phyloP scores from a whole-genome alignment of 2,797 vertebrate species.

The Clarias laeviceps region DNA sequence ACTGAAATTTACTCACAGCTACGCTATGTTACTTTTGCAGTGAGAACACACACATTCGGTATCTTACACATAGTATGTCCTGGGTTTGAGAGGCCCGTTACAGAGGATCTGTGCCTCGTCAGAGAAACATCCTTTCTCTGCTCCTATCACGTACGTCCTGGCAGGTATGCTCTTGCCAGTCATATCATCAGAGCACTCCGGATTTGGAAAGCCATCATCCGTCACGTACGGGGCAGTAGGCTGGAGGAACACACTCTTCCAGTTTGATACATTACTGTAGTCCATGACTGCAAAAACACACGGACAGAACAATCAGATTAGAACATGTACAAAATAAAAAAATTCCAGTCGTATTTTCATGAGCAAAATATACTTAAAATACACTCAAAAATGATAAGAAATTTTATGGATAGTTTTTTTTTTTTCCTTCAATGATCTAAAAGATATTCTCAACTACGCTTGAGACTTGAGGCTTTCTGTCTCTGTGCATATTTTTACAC shows the following conservation, averaged over 20 bases:
- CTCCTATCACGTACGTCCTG: conserved; percentile 86
- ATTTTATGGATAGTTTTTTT: no score
- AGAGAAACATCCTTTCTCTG: conserved; percentile 77
- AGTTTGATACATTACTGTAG: conserved; percentile 86
- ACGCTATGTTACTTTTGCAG: no score
- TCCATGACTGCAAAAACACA: conserved; percentile 73
- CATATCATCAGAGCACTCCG: conserved; percentile 73
- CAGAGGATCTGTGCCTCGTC: conserved; percentile 82
- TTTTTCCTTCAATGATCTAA: neutral
- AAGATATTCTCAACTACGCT: neutral
- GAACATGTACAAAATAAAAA: neutral
- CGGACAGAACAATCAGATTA: neutral
- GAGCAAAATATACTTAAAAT: no score
- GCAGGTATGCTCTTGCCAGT: conserved; percentile 58
- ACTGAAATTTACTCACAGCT: neutral
- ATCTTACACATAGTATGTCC: conserved; percentile 90
- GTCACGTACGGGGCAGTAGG: conserved; percentile 88
- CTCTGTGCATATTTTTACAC: neutral
- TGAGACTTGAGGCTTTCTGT: neutral
- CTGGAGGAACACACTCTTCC: conserved; percentile 86
- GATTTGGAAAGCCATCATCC: conserved; percentile 90
- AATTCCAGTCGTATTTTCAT: no score
- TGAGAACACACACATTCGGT: neutral
- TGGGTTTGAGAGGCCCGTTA: conserved; percentile 92
- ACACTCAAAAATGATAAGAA: no score